Base-by-base conservation (phyloP, 2,797 vertebrate species). In the Oreonectes daqikongensis region DNA sequence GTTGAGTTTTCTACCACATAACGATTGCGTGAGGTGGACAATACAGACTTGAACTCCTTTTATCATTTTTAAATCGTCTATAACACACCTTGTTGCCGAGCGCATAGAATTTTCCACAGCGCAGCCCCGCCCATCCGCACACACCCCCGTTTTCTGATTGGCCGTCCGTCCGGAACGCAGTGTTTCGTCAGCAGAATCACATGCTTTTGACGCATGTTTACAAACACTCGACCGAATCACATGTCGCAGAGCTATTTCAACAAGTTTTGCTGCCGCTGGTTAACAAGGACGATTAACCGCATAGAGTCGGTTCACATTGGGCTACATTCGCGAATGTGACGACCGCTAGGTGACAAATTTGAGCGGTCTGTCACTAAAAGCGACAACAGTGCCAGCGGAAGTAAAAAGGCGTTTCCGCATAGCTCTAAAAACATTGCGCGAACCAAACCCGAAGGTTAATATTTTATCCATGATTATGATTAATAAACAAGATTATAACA, bases 131-230 rank as follows among this genome's bases (percentile, higher is more conserved):
- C 93, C 88, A 60, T 83, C n/a, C 66, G 44, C 82, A 85, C 93
- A 94, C 92, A 92, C 92, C 93, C 91, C 92, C 92, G 87, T 78
- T 44, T 84, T 28, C 71, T 63, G 78, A 93, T 94, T 93, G 90
- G 93, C 67, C 79, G 63, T 0, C 1, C 52, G 30, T 4, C 35
- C 1, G 20, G 81, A 57, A 78, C 69, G 70, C 81, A 60, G 42
- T 70, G 10, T 64, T 32, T 72, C 86, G 89, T 89, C 87, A 79
- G 20, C 11, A 2, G 4, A 20, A 81, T 92, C 91, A 93, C 90
- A 79, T 93, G 93, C 80, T 88, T 82, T 82, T 89, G 92, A 94
- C 93, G 91, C 91, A 88, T 90, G 91, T 93, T 94, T 92, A 93
- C 91, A 92, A 92, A 92, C 90, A 89, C 88, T 87, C 80, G 55